Evolutionary conservation across 2,797 vertebrate genomes (phyloP), one percentile per base, ranked within the genome.

Genomic region (Clarias laeviceps): DNA sequence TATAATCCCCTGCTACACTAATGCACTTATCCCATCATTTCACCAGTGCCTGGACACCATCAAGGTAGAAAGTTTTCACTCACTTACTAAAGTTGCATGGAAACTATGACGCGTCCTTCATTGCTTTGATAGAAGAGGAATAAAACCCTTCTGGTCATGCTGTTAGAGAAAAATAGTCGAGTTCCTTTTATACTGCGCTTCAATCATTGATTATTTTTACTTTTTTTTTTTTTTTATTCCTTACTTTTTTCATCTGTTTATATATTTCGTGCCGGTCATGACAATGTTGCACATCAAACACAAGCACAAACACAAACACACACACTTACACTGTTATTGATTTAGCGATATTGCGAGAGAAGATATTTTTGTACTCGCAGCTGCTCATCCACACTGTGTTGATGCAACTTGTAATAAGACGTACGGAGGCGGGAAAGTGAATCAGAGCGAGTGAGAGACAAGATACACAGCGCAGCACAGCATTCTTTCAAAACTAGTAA

Each of bases 341-440:
- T 56, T 77, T 34, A 77, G 20, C 3, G 54, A 34, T 59, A 40
- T 32, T 22, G 56, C 12, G 54, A 57, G 73, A 32, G 50, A 34
- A 77, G 18, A 59, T 77, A 59, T 29, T 57, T 77, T 76, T 57
- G 73, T 57, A 57, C 54, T 32, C 27, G 12, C 73, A 76, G 50
- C 54, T 76, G 73, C 59, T 29, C 20, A 56, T 20, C 32, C 45
- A 27, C 15, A 56, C 45, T 54, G 57, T 57, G 74, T 77, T 77
- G 56, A 34, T 1, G 59, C 56, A 77, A 59, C 74, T 57, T 20
- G 73, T 57, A 76, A 56, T 57, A 76, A 76, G 45, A 76, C 22
- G 50, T 20, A 18, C 50, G 17, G 27, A 57, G 73, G 50, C 8
- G 17, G 54, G 50, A 29, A 77, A 77, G 74, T 12, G 50, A 77